Conservation (phyloP, 2,797 vertebrate genomes). For the Anguilla pacifica region DNA sequence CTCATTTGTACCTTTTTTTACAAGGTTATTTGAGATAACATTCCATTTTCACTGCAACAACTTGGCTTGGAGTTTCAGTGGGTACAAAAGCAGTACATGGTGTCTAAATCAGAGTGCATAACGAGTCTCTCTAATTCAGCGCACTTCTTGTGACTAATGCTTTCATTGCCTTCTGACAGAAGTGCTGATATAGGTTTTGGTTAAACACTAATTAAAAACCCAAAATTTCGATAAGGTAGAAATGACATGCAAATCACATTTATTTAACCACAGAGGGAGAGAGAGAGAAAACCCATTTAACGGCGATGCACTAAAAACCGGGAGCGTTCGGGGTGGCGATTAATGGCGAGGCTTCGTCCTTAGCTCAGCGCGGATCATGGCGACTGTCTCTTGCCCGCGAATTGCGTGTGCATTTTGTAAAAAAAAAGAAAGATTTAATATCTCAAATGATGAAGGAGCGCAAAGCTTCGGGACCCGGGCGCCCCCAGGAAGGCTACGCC, state of each 20-base stretch:
- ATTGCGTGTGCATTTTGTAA: slow-evolving; percentile 36
- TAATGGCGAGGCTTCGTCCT: slow-evolving; percentile 23
- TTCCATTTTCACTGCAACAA: neutral
- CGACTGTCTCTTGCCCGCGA: too few species aligned
- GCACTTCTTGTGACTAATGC: neutral
- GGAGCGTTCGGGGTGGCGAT: neutral
- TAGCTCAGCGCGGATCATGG: slow-evolving; percentile 35
- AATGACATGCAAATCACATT: neutral
- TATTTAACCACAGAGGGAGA: neutral
- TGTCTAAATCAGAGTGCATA: neutral
- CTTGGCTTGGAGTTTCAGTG: neutral
- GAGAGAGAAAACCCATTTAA: neutral
- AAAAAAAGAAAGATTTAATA: slow-evolving; percentile 51
- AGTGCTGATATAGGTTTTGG: neutral
- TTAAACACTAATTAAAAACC: neutral
- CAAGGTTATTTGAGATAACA: neutral
- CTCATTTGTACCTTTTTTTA: neutral
- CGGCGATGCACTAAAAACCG: neutral
- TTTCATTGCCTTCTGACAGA: neutral
- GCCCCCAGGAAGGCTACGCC: slow-evolving; percentile 55
- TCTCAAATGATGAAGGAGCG: slow-evolving; percentile 60
- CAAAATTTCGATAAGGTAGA: neutral
- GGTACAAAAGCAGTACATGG: neutral
- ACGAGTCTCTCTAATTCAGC: neutral
- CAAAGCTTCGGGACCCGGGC: slow-evolving; percentile 37